Conservation (phyloP, 2,797 vertebrate species). For the Chaetodon trifasciatus region DNA sequence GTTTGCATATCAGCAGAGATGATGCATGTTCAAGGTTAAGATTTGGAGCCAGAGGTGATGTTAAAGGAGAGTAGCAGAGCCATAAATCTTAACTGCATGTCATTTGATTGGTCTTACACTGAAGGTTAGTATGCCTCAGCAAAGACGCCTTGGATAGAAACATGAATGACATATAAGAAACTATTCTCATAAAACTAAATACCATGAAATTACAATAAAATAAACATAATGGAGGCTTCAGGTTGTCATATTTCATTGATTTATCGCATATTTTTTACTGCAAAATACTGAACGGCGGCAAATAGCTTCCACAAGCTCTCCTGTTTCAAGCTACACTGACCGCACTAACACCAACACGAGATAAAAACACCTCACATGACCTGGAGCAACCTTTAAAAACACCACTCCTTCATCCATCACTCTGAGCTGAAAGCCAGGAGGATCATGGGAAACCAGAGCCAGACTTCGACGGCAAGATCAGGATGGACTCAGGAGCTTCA, state of each 20-base stretch:
- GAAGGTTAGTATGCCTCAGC: neutral
- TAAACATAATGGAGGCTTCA: neutral
- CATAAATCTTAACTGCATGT: neutral
- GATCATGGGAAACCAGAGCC: constrained; percentile 41
- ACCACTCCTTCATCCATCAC: neutral
- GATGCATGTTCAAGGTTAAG: too few species aligned
- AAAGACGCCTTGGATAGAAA: neutral
- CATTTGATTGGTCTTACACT: neutral
- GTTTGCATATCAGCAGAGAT: neutral
- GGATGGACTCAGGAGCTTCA: constrained; percentile 39
- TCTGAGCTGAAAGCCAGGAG: constrained; percentile 8
- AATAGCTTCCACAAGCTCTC: neutral
- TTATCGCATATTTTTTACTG: neutral
- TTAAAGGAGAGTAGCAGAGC: constrained; percentile 26
- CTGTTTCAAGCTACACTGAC: neutral
- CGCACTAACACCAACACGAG: neutral
- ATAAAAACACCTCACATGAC: neutral
- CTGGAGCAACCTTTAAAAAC: constrained; percentile 1
- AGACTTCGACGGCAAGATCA: neutral
- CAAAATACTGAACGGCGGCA: constrained; percentile 3
- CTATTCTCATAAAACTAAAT: neutral
- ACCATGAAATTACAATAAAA: neutral
- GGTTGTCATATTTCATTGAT: neutral
- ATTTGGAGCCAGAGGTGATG: neutral
- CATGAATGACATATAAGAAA: neutral